A percentile compares a stretch with the other conserved stretches of the same genome.
These are phyloP conservation scores for Paramormyrops kingsleyae DNA, from an alignment of 2,113 vertebrate species.

Conservation along the genomic window DNA sequence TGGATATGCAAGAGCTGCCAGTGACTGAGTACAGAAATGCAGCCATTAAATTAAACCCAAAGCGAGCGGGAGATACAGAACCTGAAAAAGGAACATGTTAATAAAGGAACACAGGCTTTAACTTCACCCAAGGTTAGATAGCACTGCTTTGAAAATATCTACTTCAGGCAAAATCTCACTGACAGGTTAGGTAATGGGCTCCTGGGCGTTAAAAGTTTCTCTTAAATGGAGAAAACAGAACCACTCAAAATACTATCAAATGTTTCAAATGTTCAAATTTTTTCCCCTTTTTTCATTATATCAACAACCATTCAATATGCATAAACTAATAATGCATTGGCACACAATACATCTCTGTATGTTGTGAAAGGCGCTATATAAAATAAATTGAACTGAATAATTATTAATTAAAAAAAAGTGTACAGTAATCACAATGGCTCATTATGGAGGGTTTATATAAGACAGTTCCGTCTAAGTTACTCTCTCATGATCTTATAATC, in stretches of 20 bases:
- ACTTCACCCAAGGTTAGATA: background rate
- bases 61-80: background rate
- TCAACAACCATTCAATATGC: background rate
- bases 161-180: background rate
- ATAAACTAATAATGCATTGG: background rate
- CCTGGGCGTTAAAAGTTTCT: background rate
- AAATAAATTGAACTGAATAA: background rate
- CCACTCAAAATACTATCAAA: background rate
- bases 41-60: background rate
- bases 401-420: background rate
- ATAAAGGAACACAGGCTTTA: background rate
- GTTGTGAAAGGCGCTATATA: background rate
- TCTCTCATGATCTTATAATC: background rate
- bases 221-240: background rate
- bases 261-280: background rate
- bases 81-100: background rate
- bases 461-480: background rate
- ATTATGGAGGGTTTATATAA: background rate
- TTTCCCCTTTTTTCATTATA: background rate
- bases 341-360: background rate
- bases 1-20: background rate
- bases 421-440: background rate
- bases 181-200: background rate
- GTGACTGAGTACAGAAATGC: background rate
- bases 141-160: background rate